phyloP scores from a whole-genome alignment of 2,888 invertebrate genomes.

The Antheraea yamamai region DNA sequence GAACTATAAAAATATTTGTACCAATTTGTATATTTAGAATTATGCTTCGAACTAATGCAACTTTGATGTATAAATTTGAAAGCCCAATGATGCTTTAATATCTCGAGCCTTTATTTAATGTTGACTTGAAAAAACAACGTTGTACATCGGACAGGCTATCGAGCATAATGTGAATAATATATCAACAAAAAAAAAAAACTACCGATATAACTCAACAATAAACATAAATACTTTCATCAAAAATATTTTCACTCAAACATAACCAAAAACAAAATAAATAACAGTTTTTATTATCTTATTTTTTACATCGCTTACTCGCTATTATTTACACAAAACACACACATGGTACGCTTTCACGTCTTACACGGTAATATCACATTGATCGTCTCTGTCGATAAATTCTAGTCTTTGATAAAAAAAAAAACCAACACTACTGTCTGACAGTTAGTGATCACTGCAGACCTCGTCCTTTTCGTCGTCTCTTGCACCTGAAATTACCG shows the following conservation, averaged over 20 bases:
- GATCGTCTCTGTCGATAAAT: conserved; percentile 74
- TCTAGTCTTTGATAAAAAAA: conserved; percentile 44
- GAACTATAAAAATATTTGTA: conserved; percentile 16
- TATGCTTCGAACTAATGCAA: background rate
- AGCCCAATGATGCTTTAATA: conserved; percentile 17
- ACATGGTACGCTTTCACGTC: conserved; percentile 59
- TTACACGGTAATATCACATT: conserved; percentile 79
- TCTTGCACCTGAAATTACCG: conserved; percentile 76
- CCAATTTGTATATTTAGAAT: conserved; percentile 14
- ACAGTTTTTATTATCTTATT: conserved; percentile 64
- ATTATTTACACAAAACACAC: conserved; percentile 69
- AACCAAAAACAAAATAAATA: conserved; percentile 61
- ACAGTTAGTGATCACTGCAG: conserved; percentile 72
- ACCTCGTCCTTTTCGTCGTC: conserved; percentile 76
- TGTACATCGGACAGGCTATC: background rate
- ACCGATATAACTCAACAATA: conserved; percentile 11
- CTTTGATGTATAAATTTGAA: conserved; percentile 1
- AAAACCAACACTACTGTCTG: conserved; percentile 56
- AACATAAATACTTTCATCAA: conserved; percentile 15
- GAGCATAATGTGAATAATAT: conserved; percentile 9
- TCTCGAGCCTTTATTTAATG: background rate
- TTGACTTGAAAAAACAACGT: background rate
- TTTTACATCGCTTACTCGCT: conserved; percentile 65
- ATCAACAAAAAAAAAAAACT: conserved; percentile 17
- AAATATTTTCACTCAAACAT: conserved; percentile 38